Base-by-base conservation (phyloP, 37 sponge, comb jelly and placozoan genomes). In the Spongia lamella region DNA sequence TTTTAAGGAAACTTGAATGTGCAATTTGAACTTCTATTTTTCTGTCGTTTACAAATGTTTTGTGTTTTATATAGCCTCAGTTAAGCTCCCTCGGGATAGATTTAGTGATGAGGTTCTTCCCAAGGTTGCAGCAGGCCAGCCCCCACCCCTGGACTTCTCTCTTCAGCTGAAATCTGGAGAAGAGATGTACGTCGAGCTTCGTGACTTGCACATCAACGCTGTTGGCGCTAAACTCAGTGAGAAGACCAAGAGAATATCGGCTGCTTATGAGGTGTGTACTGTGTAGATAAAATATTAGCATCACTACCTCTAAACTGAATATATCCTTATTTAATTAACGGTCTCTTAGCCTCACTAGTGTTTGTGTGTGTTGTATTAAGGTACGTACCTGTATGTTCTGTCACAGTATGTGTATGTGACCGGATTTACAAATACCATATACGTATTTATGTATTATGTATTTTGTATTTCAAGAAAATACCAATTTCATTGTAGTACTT, bases 161-260 rank as follows among this genome's bases (percentile, higher is more conserved):
- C 47, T 93, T 34, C 11, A 25, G 3, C 79, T 96, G 13, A 84
- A 38, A 68, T 80, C 89, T 26, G 83, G 75, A 29, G 99, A 98
- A 31, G 75, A 73, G 25, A 76, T 95, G 67, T 98, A 67, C 65
- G 75, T 63, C 3, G 83, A 80, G 21, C 36, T 95, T 63, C 66
- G 99, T n/a, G 96, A 98, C 63, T 58, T 95, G 17, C 88, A 98
- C 83, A 89, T 92, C 70, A 66, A 86, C 24, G 88, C 89, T 0
- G 85, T 95, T 25, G 93, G 96, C 0, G 70, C 68, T 0, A 82
- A 80, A 49, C 85, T 98, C 62, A 92, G 83, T 67, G 80, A 67
- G 59, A 82, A 75, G 68, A 90, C 93, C 15, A 92, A 90, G 78
- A 81, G 80, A 36, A 84, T 96, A 66, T 88, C 82, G 61, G 91